Evolutionary conservation across 1,140 invertebrate species (phyloP).

Genomic region (Bombus vancouverensis): DNA sequence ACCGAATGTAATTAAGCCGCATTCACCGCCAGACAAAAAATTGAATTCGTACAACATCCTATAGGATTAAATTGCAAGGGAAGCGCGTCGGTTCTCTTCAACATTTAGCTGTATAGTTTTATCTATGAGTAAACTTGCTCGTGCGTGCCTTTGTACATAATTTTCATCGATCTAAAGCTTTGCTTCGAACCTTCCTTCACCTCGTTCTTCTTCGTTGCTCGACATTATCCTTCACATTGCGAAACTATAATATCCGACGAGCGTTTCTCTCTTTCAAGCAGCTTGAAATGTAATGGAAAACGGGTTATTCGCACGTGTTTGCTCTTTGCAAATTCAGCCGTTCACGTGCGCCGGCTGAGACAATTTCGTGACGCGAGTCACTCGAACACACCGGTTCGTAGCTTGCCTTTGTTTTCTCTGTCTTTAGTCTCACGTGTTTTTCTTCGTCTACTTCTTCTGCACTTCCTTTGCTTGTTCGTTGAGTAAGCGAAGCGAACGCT

Average conservation of each 20-base stretch:
- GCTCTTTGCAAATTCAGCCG: constrained; percentile 37
- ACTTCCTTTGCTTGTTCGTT: constrained; percentile 35
- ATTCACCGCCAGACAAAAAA: constrained; percentile 13
- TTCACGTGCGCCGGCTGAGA: constrained; percentile 22
- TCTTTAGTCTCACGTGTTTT: constrained; percentile 27
- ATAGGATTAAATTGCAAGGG: constrained; percentile 13
- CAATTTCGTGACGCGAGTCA: constrained; percentile 52
- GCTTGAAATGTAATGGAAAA: neutral
- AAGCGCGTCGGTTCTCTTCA: neutral
- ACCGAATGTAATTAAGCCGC: constrained; percentile 51
- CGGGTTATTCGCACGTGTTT: constrained; percentile 29
- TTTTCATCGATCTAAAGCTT: neutral
- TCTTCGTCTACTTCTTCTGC: neutral
- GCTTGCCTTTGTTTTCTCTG: constrained; percentile 65
- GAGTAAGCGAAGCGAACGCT: constrained; percentile 56
- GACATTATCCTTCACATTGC: too few relatives aligned
- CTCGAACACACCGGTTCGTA: constrained; percentile 47
- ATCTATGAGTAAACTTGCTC: neutral
- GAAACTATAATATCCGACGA: too few relatives aligned
- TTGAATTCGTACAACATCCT: neutral
- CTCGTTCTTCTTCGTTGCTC: neutral
- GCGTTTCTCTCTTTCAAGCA: neutral
- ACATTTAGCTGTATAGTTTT: constrained; percentile 21
- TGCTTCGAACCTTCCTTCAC: neutral
- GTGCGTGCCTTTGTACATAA: too few relatives aligned